Base-by-base conservation (phyloP, 2,888 invertebrate genomes). In the Cosmopolites sordidus region DNA sequence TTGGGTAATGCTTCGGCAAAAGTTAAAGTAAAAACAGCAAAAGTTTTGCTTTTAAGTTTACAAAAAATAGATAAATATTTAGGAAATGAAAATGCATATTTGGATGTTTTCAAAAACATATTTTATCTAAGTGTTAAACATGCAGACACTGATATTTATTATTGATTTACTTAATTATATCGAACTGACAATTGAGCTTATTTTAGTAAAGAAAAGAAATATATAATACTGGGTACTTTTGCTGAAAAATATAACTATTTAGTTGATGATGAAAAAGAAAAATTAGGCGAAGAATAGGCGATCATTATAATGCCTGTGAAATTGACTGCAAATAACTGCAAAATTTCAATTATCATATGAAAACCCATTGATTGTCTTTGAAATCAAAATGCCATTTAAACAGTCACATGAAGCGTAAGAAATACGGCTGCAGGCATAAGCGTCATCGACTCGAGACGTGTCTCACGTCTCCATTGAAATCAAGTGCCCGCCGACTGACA, bases 131-230 rank as follows among this genome's bases (percentile, higher is more conserved):
- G 48, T 40, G 51, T 60, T 16, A 62, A 61, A 43, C 62, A 62
- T 44, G 39, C 62, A 16, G 63, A 64, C 51, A 61, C 63, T 54
- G 63, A 66, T 68, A 38, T 38, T 9, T 5, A 38, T 29, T 6
- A 29, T 29, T 29, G 11, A 29, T 29, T 11, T 29, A 18, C 11
- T 11, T 14, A n/a, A n/a, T n/a, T 40, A 16, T 14, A n/a, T n/a
- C n/a, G n/a, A n/a, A n/a, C n/a, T n/a, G n/a, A n/a, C n/a, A n/a
- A n/a, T n/a, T n/a, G n/a, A n/a, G n/a, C n/a, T 18, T 11, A 37
- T 54, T 68, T 69, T 60, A 71, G 72, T 70, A 61, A 63, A 56
- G 63, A 62, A 33, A 64, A 66, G 48, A 59, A 68, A 22, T 60
- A 66, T 54, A 60, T 54, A 47, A 50, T 63, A 16, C 52, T 71